Evolutionary conservation across 2,113 vertebrate genomes (phyloP).

Genomic region (Ranitomeya variabilis): DNA sequence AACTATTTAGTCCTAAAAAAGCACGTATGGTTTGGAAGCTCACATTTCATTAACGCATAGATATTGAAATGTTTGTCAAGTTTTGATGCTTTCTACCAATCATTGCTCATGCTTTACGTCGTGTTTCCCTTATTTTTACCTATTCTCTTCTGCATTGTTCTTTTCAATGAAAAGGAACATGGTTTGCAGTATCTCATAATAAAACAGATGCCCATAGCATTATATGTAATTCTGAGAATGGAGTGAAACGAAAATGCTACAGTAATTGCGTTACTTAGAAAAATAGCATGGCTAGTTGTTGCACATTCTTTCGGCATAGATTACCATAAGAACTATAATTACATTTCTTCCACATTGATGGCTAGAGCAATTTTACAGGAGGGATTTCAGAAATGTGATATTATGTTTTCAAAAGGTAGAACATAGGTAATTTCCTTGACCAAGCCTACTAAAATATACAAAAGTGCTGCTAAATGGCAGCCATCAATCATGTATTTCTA

Average conservation of each 20-base stretch:
- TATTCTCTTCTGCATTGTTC: slow-evolving; percentile 48
- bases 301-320: slow-evolving; percentile 19
- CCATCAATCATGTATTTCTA: slow-evolving; percentile 45
- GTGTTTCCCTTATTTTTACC: slow-evolving; percentile 52
- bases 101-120: slow-evolving; percentile 50
- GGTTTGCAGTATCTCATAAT: slow-evolving; percentile 46
- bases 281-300: slow-evolving; percentile 50
- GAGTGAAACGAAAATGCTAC: slow-evolving; percentile 49
- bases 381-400: neutral
- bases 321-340: slow-evolving; percentile 47
- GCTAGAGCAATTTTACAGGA: neutral
- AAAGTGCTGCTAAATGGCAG: slow-evolving; percentile 8
- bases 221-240: slow-evolving; percentile 33
- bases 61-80: neutral
- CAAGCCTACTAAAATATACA: slow-evolving; percentile 28
- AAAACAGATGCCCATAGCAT: slow-evolving; percentile 52
- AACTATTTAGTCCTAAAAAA: neutral
- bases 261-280: slow-evolving; percentile 55
- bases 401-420: slow-evolving; percentile 25
- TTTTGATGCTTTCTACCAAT: slow-evolving; percentile 34
- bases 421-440: slow-evolving; percentile 44
- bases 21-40: neutral
- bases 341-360: neutral
- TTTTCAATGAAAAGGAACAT: slow-evolving; percentile 57
- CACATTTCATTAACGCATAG: neutral